Percentiles rank a stretch among this genome's conserved stretches.
Evolutionary conservation across 2,113 vertebrate species (phyloP).

Genomic region (Pelecanoides urinatrix): DNA sequence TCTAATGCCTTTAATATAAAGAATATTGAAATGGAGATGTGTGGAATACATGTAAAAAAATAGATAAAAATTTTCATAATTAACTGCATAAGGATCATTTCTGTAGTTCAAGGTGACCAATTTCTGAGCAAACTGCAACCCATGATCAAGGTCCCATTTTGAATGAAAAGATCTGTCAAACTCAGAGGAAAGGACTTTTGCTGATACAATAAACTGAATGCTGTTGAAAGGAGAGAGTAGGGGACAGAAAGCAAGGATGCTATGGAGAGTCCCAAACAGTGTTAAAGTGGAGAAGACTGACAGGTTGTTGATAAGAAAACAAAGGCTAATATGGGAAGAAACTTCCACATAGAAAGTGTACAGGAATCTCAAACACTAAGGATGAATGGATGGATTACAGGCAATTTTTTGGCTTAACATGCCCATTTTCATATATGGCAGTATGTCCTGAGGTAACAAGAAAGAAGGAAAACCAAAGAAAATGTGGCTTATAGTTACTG

Average conservation of each 20-base stretch:
- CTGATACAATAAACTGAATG: background rate
- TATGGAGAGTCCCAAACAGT: background rate
- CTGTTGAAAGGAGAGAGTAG: background rate
- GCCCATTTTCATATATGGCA: background rate
- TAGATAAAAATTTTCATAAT: background rate
- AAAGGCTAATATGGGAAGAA: background rate
- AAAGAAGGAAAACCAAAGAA: background rate
- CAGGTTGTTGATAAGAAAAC: background rate
- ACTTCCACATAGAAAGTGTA: background rate
- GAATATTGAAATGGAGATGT: background rate
- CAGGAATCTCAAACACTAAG: background rate
- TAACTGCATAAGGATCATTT: background rate
- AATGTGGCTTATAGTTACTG: background rate
- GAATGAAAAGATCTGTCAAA: background rate
- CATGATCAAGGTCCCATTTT: background rate
- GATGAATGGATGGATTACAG: background rate
- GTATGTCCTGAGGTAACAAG: background rate
- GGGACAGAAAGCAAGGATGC: background rate
- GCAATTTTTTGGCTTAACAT: background rate
- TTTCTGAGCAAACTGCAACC: background rate
- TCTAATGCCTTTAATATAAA: background rate
- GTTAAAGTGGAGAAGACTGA: background rate
- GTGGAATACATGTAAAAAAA: background rate
- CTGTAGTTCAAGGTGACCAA: background rate
- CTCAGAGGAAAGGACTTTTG: background rate